Conservation (phyloP, 2,113 vertebrate genomes). For the Myodes glareolus region DNA sequence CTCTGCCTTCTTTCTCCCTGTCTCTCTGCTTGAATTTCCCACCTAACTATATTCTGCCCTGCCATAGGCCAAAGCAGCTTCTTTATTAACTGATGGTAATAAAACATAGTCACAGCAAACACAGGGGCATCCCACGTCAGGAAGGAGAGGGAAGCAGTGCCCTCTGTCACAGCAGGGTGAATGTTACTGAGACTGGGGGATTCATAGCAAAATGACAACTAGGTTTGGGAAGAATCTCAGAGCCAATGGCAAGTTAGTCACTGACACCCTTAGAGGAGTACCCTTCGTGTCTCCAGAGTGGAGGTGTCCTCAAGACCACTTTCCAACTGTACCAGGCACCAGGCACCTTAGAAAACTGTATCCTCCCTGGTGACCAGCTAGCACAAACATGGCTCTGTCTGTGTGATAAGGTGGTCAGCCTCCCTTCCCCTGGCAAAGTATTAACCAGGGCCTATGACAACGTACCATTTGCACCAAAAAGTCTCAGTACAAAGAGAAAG, state of each 20-base stretch:
- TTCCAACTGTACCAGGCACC: not conserved
- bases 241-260: not conserved
- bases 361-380: not conserved
- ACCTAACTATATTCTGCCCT: too few relatives aligned
- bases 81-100: too few relatives aligned
- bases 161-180: too few relatives aligned
- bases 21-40: too few relatives aligned
- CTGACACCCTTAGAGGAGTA: not conserved
- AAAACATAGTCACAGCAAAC: too few relatives aligned
- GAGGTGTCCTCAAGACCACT: not conserved
- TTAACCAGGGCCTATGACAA: fast-evolving
- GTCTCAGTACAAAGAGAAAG: not conserved
- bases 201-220: not conserved
- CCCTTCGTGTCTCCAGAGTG: fast-evolving
- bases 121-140: too few relatives aligned
- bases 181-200: not conserved
- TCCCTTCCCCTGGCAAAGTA: not conserved
- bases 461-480: not conserved
- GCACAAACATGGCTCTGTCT: not conserved
- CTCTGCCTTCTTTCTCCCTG: too few relatives aligned
- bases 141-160: too few relatives aligned
- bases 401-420: fast-evolving
- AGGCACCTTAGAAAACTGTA: not conserved
- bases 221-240: not conserved
- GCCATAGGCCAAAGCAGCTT: too few relatives aligned